A percentile compares a stretch with the other conserved stretches of the same genome.
Evolutionary conservation across 2,797 vertebrate species (phyloP).

Genomic region (Rhabdomys pumilio): DNA sequence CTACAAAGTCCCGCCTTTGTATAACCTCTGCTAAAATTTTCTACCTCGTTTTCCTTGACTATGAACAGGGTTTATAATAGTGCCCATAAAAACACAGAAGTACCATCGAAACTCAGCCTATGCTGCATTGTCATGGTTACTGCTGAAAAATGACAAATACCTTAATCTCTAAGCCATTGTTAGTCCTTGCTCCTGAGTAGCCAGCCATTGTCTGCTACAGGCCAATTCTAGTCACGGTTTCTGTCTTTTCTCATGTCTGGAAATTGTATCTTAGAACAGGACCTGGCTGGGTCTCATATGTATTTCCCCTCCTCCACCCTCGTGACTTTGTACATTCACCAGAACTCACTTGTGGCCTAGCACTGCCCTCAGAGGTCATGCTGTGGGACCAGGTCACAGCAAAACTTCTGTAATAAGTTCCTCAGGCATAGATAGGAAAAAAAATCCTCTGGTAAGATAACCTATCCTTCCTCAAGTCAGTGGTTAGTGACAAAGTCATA

Average conservation of each 20-base stretch:
- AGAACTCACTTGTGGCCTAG: not conserved
- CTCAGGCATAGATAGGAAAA: not conserved
- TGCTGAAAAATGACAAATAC: conserved; percentile 34
- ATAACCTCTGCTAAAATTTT: conserved; percentile 55
- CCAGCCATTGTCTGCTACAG: not conserved
- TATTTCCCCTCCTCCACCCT: not conserved
- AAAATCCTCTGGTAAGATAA: not conserved
- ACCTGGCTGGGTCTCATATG: not conserved
- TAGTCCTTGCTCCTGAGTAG: conserved; percentile 3
- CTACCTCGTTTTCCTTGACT: conserved; percentile 9
- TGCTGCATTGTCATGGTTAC: conserved; percentile 22
- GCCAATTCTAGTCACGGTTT: conserved; percentile 2
- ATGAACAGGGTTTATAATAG: conserved; percentile 1
- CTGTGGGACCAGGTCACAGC: conserved; percentile 44
- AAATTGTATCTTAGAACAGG: not conserved
- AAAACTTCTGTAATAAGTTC: conserved; percentile 64
- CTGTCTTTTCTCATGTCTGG: not conserved
- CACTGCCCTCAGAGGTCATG: conserved; percentile 2
- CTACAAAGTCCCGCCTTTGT: conserved; percentile 5
- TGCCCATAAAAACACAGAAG: conserved; percentile 24
- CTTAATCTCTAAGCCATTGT: not conserved
- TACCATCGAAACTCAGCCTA: conserved; percentile 17
- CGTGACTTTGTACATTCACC: not conserved
- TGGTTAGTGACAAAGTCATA: not conserved
- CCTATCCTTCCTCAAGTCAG: not conserved